Evolutionary conservation across 1,140 invertebrate species (phyloP).

Genomic region (Pachyrhynchus sulphureomaculatus): DNA sequence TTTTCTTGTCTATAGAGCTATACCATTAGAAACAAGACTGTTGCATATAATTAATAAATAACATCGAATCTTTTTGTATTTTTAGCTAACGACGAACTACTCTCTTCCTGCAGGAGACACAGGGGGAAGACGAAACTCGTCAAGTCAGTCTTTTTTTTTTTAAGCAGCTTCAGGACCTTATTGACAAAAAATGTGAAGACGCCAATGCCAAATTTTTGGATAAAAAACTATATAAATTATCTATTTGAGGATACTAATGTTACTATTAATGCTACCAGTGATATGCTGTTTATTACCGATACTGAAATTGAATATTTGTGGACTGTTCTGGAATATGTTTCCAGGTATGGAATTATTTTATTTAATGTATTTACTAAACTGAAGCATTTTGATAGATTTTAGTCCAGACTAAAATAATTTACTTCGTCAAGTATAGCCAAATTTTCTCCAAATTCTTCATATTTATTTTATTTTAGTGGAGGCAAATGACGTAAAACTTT

Average conservation of each 20-base stretch:
- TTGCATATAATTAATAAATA: no score
- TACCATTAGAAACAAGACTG: no score
- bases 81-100: constrained; percentile 34
- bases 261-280: constrained; percentile 49
- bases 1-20: no score
- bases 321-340: constrained; percentile 57
- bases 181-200: constrained; percentile 29
- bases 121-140: constrained; percentile 27
- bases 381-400: no score
- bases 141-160: constrained; percentile 25
- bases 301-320: constrained; percentile 65
- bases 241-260: constrained; percentile 59
- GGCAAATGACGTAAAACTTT: no score
- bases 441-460: no score
- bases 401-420: no score
- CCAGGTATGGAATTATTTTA: constrained; percentile 2
- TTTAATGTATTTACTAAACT: no score
- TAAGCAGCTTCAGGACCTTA: constrained; percentile 27
- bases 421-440: no score
- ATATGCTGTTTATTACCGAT: constrained; percentile 60
- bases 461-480: no score
- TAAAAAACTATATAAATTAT: constrained; percentile 61
- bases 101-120: constrained; percentile 21
- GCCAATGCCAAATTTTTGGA: constrained; percentile 57
- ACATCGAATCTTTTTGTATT: no score